phyloP scores from a whole-genome alignment of 2,113 vertebrate species.

The Plotosus lineatus region DNA sequence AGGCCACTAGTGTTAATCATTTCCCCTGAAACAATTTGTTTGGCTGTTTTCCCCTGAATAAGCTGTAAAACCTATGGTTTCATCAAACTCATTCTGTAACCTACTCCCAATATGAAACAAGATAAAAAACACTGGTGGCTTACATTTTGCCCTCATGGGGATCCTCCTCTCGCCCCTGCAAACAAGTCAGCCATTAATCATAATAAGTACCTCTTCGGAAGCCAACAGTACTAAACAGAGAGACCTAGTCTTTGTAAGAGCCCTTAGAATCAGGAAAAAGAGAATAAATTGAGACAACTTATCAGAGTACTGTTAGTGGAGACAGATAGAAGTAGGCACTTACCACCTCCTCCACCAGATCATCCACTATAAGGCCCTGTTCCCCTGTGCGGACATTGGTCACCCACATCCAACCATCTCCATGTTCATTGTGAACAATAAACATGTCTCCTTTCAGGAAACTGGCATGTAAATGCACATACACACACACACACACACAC shows the following conservation, averaged over 20 bases:
- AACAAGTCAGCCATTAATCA: slow-evolving; percentile 38
- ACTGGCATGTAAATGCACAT: too few relatives aligned
- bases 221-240: not conserved
- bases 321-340: slow-evolving; percentile 61
- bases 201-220: slow-evolving; percentile 19
- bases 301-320: not conserved
- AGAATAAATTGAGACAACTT: not conserved
- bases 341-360: slow-evolving; percentile 96
- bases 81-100: slow-evolving; percentile 18
- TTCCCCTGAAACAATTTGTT: slow-evolving; percentile 22
- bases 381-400: slow-evolving; percentile 95
- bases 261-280: slow-evolving; percentile 13
- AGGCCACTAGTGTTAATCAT: slow-evolving; percentile 27
- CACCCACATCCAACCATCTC: slow-evolving; percentile 99
- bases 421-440: slow-evolving; percentile 98
- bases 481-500: slow-evolving; percentile 1
- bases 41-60: slow-evolving; percentile 12
- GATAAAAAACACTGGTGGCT: slow-evolving; percentile 62
- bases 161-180: slow-evolving; percentile 95
- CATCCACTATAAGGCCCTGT: slow-evolving; percentile 97
- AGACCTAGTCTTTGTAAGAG: slow-evolving; percentile 16
- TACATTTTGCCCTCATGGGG: slow-evolving; percentile 99
- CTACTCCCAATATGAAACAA: slow-evolving; percentile 20
- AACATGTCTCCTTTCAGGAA: slow-evolving; percentile 99
- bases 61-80: slow-evolving; percentile 26